phyloP scores from a whole-genome alignment of 2,888 invertebrate species.

The Drosophila histrio region DNA sequence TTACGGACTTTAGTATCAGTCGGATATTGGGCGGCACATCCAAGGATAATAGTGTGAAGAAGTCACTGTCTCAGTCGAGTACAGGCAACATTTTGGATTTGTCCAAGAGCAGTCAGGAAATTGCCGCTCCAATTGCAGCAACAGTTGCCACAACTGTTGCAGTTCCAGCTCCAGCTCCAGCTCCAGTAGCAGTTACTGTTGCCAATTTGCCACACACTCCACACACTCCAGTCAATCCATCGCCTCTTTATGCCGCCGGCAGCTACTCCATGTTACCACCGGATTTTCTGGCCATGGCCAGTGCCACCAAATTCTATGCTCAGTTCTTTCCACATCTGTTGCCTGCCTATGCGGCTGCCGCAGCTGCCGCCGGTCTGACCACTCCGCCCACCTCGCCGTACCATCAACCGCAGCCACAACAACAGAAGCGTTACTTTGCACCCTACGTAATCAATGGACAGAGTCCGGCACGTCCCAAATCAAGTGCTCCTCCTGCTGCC shows the following conservation, averaged over 20 bases:
- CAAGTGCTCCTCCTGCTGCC: constrained; percentile 18
- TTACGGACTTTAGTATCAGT: constrained; percentile 84
- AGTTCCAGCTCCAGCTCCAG: constrained; percentile 5
- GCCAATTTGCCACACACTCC: not conserved
- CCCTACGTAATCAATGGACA: constrained; percentile 68
- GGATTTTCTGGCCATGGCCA: constrained; percentile 80
- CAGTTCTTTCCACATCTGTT: constrained; percentile 82
- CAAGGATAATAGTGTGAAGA: constrained; percentile 21
- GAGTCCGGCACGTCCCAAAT: constrained; percentile 40
- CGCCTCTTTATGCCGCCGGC: constrained; percentile 15
- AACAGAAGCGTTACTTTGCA: constrained; percentile 73
- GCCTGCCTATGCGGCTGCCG: constrained; percentile 74
- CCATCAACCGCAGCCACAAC: constrained; percentile 51
- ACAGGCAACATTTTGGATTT: constrained; percentile 76
- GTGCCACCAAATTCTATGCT: constrained; percentile 81
- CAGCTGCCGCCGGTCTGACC: constrained; percentile 67
- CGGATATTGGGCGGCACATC: constrained; percentile 64
- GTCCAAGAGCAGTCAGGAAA: constrained; percentile 70
- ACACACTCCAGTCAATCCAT: not conserved
- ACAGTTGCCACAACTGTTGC: not conserved
- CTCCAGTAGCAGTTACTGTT: not conserved
- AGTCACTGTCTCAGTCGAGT: not conserved
- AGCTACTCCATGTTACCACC: constrained; percentile 65
- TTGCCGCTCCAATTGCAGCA: not conserved
- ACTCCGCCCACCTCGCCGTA: constrained; percentile 66